Evolutionary conservation across 1,140 invertebrate species (phyloP).

Genomic region (Ditylenchus dipsaci): DNA sequence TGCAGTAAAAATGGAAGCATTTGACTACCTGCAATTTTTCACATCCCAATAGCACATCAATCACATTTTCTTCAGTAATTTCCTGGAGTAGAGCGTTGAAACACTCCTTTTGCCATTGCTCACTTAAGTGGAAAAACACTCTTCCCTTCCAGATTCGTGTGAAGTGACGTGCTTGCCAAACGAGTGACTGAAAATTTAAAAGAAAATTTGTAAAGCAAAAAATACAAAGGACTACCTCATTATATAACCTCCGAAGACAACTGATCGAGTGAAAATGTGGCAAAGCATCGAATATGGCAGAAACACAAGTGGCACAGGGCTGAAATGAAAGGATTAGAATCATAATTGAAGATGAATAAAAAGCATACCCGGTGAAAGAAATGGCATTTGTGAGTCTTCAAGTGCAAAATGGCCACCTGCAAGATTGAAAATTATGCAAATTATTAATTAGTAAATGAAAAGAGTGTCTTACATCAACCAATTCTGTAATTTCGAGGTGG

Average conservation of each 20-base stretch:
- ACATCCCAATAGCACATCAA: conserved; percentile 52
- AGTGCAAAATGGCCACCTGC: conserved; percentile 38
- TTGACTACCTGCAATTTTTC: conserved; percentile 45
- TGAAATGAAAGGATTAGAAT: conserved; percentile 17
- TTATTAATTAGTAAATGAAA: too few species aligned
- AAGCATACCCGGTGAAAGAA: conserved; percentile 46
- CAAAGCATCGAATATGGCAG: conserved; percentile 51
- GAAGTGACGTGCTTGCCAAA: conserved; percentile 51
- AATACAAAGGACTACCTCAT: conserved; percentile 19
- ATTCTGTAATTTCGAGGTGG: conserved; percentile 40
- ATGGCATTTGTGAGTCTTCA: conserved; percentile 47
- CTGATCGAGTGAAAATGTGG: conserved; percentile 23
- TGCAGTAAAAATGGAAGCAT: neutral
- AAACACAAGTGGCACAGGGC: conserved; percentile 55
- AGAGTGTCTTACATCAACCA: conserved; percentile 22
- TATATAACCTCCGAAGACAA: conserved; percentile 8
- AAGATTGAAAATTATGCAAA: too few species aligned
- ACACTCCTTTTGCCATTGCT: conserved; percentile 52
- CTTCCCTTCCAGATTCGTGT: conserved; percentile 56
- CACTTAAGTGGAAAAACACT: conserved; percentile 48
- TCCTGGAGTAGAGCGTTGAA: conserved; percentile 40
- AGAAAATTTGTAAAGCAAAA: neutral
- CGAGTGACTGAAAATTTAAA: conserved; percentile 23
- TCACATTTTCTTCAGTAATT: conserved; percentile 49
- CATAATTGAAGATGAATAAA: neutral